Conservation (phyloP, 2,797 vertebrate species). For the Malurus splendens region DNA sequence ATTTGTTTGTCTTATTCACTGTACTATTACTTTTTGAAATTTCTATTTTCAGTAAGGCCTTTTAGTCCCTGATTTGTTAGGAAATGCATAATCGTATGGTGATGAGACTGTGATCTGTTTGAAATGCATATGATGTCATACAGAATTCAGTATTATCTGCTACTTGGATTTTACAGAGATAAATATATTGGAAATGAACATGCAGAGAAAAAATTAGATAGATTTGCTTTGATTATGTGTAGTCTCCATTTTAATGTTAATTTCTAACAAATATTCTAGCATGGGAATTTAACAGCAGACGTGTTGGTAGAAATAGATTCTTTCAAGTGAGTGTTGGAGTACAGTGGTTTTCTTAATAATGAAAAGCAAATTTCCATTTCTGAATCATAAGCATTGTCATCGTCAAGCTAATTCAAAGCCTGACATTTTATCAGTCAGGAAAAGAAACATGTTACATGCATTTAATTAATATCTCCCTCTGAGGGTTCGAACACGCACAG, state of each 20-base stretch:
- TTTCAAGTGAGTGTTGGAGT: conserved; percentile 19
- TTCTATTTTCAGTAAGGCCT: background rate
- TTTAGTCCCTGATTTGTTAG: background rate
- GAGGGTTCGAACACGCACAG: background rate
- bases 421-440: conserved; percentile 37
- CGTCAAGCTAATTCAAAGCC: conserved; percentile 23
- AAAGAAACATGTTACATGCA: conserved; percentile 30
- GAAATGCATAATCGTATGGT: background rate
- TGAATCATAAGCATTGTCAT: conserved; percentile 21
- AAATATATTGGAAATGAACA: background rate
- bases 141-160: background rate
- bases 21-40: background rate
- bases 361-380: conserved; percentile 41
- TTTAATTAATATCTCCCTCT: conserved; percentile 43
- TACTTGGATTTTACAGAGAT: background rate
- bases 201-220: background rate
- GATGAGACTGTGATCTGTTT: background rate
- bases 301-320: background rate
- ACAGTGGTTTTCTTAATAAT: conserved; percentile 41
- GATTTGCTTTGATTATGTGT: conserved; percentile 27
- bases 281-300: background rate
- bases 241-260: conserved; percentile 40
- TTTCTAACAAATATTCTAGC: conserved; percentile 37
- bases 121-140: conserved; percentile 26
- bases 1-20: conserved; percentile 5